Evolutionary conservation across 2,888 invertebrate genomes (phyloP), one percentile per base, ranked within the genome.

Genomic region (Pachliopta kotzebuea): DNA sequence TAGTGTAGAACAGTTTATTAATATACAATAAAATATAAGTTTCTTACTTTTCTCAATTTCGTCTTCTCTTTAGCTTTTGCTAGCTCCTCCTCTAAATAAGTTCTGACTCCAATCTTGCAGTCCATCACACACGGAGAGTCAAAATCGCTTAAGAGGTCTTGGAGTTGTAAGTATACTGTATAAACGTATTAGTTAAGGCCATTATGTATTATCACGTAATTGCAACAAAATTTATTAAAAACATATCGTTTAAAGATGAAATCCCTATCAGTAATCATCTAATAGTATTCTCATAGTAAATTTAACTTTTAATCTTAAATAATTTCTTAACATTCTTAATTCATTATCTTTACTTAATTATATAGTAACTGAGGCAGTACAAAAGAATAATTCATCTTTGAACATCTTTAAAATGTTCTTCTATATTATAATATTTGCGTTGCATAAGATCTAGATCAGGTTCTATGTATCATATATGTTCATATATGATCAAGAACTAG

Each of bases 101-200:
- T 98, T 75, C 98, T 93, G 37, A 98, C 97, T 42, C 98, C 98
- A 72, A 98, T 95, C 90, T 98, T 98, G 86, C 98, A 97, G 90
- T 98, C 98, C 98, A 98, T 98, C 3, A 98, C 98, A 80, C 97
- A 98, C 0, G 98, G 98, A 67, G 96, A 95, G 74, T 96, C 95
- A 83, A 98, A 98, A 80, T 97, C 97, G 69, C 97, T 96, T 65
- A 98, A 90, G 60, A 98, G 92, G 89, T 98, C 98, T 93, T 98
- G 97, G 62, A 98, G 92, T 88, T 98, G 97, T 67, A 98, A 93
- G 85, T 97, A 98, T 81, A 92, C 89, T 92, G 84, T 78, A 70
- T 59, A 24, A 20, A 55, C 8, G 71, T 63, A 58, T 71, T 73
- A 69, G 85, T 88, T 82, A 88, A 91, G 85, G 79, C 18, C 18